Conservation (phyloP, 2,888 invertebrate genomes). For the Clitarchus hookeri region DNA sequence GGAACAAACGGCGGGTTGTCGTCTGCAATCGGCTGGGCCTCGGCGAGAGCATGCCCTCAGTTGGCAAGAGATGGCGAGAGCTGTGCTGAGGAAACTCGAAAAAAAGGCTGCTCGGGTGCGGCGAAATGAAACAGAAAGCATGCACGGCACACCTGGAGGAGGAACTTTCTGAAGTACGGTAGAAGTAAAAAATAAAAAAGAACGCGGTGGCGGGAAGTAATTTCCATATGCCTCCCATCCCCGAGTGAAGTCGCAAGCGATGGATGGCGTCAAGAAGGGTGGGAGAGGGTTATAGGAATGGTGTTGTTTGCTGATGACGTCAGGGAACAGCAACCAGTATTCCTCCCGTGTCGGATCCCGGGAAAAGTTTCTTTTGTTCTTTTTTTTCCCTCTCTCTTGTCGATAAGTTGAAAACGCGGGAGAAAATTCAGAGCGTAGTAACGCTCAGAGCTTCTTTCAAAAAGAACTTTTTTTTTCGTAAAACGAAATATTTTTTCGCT, state of each 20-base stretch:
- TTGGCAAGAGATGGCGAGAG: background rate
- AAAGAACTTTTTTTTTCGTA: no score
- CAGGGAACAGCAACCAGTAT: background rate
- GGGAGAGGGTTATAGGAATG: background rate
- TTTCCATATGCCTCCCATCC: background rate
- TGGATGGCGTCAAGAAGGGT: no score
- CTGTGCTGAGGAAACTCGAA: background rate
- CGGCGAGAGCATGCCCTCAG: background rate
- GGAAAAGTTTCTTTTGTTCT: background rate
- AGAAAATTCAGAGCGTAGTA: background rate
- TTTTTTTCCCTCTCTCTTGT: background rate
- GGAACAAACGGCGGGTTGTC: background rate
- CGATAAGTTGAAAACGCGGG: background rate
- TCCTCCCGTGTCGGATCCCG: background rate
- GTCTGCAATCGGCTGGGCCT: background rate
- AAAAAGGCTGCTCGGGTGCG: background rate
- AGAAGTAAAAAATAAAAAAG: background rate
- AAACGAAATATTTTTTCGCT: no score
- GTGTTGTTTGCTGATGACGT: conserved; percentile 1
- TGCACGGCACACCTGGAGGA: background rate
- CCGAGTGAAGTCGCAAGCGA: background rate
- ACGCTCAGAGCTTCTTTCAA: no score
- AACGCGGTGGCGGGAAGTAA: background rate
- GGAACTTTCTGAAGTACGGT: background rate
- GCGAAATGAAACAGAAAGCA: background rate